Conservation (phyloP, 2,888 invertebrate species). For the Brenthis hecate region DNA sequence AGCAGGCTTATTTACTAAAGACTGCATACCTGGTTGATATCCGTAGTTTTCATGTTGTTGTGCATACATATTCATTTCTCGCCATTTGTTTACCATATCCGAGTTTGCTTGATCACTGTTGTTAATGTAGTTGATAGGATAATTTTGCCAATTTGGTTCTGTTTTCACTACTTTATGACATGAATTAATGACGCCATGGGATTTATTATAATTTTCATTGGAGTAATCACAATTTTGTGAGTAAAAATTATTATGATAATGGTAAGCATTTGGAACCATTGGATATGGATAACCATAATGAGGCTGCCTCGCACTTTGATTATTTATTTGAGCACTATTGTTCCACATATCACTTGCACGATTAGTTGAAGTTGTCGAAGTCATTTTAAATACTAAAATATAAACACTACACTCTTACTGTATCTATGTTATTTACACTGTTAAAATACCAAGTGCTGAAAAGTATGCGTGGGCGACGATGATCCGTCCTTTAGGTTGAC, state of each 20-base stretch:
- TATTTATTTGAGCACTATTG: constrained; percentile 60
- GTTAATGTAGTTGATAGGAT: constrained; percentile 54
- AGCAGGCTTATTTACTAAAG: constrained; percentile 45
- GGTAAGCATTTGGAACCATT: constrained; percentile 53
- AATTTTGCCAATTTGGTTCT: constrained; percentile 66
- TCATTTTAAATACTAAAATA: constrained; percentile 50
- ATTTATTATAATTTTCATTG: constrained; percentile 55
- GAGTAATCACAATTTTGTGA: constrained; percentile 57
- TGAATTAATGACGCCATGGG: constrained; percentile 49
- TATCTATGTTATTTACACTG: constrained; percentile 44
- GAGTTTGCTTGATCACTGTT: constrained; percentile 51
- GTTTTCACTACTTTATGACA: constrained; percentile 57
- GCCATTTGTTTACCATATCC: constrained; percentile 67
- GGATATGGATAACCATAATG: constrained; percentile 61
- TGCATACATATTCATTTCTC: constrained; percentile 63
- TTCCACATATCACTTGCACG: constrained; percentile 75
- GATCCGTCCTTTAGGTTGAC: constrained; percentile 66
- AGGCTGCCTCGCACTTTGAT: constrained; percentile 58
- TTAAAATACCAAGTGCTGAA: constrained; percentile 49
- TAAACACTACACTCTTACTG: background rate
- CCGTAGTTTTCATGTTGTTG: constrained; percentile 55
- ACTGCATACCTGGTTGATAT: constrained; percentile 55
- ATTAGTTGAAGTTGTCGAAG: constrained; percentile 64
- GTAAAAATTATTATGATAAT: constrained; percentile 61
- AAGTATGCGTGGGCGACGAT: constrained; percentile 69